These are phyloP conservation scores for Endomychus coccineus DNA, from an alignment of 2,888 invertebrate species.

Conservation along the genomic window DNA sequence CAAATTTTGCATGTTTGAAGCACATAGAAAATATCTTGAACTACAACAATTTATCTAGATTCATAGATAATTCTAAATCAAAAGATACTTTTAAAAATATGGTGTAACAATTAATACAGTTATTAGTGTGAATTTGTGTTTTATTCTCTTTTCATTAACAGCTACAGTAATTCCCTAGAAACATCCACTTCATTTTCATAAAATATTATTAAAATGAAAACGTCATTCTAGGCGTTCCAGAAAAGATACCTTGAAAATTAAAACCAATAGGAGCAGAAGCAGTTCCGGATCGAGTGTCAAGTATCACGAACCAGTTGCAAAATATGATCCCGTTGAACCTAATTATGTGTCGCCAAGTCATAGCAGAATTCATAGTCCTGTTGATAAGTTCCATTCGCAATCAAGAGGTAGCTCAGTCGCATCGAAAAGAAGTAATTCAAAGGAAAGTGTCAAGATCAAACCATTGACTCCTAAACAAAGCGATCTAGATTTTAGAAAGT, in stretches of 20 bases:
- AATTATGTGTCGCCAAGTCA: conserved; percentile 2
- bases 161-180: too few species aligned
- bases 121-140: too few species aligned
- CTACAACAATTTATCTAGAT: too few species aligned
- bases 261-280: conserved; percentile 21
- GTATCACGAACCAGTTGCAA: neutral
- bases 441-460: conserved; percentile 20
- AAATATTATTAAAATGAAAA: too few species aligned
- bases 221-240: conserved; percentile 6
- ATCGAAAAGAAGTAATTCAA: conserved; percentile 26
- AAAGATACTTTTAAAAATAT: too few species aligned
- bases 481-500: conserved; percentile 38
- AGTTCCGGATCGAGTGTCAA: conserved; percentile 20
- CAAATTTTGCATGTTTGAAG: too few species aligned
- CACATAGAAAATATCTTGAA: too few species aligned
- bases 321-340: conserved; percentile 2
- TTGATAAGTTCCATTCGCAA: conserved; percentile 5
- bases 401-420: conserved; percentile 21
- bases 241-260: conserved; percentile 7
- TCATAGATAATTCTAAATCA: too few species aligned
- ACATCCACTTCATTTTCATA: too few species aligned
- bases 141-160: too few species aligned
- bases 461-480: conserved; percentile 16
- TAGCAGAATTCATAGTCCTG: conserved; percentile 3
- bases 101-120: too few species aligned